These are phyloP conservation scores for Drosophila ustulata DNA, from an alignment of 2,888 invertebrate species.

Conservation along the genomic window DNA sequence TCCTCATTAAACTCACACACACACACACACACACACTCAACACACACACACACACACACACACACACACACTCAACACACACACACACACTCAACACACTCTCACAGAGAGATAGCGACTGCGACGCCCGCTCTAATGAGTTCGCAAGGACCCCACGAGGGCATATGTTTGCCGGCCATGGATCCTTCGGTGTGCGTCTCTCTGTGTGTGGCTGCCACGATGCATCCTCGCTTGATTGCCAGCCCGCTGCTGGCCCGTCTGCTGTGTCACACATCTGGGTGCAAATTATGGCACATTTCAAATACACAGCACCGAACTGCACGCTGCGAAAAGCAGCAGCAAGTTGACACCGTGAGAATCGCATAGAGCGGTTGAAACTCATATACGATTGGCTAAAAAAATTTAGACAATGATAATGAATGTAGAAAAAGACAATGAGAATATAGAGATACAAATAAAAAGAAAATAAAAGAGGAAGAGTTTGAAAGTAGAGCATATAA, in stretches of 20 bases:
- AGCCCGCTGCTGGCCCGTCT: constrained; percentile 53
- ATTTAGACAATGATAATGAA: no score
- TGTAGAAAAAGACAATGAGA: no score
- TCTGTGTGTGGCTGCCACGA: constrained; percentile 7
- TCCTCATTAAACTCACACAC: constrained; percentile 68
- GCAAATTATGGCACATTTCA: constrained; percentile 80
- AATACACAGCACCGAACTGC: constrained; percentile 58
- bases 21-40: constrained; percentile 18
- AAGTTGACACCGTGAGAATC: neutral
- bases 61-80: constrained; percentile 14
- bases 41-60: constrained; percentile 35
- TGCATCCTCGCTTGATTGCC: constrained; percentile 74
- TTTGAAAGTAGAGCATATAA: no score
- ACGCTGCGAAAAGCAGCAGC: constrained; percentile 37
- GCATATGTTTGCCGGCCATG: constrained; percentile 61
- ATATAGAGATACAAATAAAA: no score
- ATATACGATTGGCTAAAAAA: no score
- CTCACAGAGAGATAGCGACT: constrained; percentile 24
- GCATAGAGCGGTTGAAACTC: neutral
- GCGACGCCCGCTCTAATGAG: constrained; percentile 78
- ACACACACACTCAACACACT: constrained; percentile 35
- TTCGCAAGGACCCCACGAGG: constrained; percentile 63
- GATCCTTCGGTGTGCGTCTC: constrained; percentile 1
- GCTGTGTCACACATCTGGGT: constrained; percentile 80
- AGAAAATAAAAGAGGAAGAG: no score